These are phyloP conservation scores for Noctua comes DNA, from an alignment of 2,888 invertebrate genomes.

Conservation along the genomic window DNA sequence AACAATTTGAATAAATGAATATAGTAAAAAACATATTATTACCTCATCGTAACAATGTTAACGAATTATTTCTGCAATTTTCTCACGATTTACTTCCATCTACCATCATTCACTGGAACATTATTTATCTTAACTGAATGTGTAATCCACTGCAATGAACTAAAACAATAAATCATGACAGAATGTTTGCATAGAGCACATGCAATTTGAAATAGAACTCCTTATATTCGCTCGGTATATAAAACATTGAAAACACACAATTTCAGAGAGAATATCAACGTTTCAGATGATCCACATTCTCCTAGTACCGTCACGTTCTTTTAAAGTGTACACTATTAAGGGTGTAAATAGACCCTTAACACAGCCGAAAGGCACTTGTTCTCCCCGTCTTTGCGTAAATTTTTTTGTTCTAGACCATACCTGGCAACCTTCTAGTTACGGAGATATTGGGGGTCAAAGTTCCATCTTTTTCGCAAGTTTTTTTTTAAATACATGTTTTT, in stretches of 20 bases:
- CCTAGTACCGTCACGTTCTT: neutral
- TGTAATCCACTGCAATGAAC: constrained; percentile 20
- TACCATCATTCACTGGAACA: constrained; percentile 17
- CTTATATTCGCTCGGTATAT: neutral
- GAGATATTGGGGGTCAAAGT: no score
- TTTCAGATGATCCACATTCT: neutral
- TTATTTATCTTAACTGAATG: constrained; percentile 18
- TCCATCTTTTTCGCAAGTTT: no score
- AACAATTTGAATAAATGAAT: neutral
- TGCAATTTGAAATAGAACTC: constrained; percentile 4
- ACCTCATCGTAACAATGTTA: neutral
- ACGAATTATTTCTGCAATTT: constrained; percentile 6
- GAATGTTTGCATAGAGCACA: constrained; percentile 5
- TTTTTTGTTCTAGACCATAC: no score
- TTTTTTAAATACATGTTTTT: no score
- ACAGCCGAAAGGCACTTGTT: no score
- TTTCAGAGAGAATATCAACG: neutral
- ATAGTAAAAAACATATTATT: neutral
- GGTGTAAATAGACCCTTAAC: no score
- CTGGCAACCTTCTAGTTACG: no score
- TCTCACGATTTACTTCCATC: constrained; percentile 34
- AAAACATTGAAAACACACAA: neutral
- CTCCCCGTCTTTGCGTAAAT: no score
- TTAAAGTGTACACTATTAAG: no score
- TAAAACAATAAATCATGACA: constrained; percentile 23